These are phyloP conservation scores for Poeciliopsis turrubarensis DNA, from an alignment of 2,113 vertebrate species.

Conservation along the genomic window DNA sequence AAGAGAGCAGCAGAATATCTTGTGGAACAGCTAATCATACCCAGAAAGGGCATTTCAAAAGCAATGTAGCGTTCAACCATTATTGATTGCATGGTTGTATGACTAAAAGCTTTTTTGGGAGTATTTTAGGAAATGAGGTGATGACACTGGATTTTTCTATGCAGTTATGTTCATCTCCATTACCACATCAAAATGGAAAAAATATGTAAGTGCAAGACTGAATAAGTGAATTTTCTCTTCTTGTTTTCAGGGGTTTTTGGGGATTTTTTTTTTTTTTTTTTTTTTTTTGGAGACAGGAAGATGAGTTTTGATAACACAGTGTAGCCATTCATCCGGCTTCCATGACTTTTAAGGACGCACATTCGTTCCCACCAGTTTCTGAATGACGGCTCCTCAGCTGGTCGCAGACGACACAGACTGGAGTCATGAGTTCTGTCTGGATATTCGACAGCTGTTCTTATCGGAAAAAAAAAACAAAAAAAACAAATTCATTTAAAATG, in stretches of 20 bases:
- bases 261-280: no score
- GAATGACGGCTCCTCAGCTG: no score
- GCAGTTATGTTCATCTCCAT: not conserved
- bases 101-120: not conserved
- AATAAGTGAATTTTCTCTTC: not conserved
- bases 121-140: not conserved
- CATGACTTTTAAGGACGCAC: no score
- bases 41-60: not conserved
- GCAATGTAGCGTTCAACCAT: not conserved
- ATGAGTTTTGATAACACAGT: not conserved
- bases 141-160: not conserved
- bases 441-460: no score
- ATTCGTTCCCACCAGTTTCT: no score
- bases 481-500: no score
- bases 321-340: no score
- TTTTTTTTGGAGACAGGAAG: not conserved
- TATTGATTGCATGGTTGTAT: not conserved
- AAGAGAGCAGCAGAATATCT: not conserved
- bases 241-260: no score
- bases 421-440: no score
- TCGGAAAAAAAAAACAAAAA: no score
- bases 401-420: no score
- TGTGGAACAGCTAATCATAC: not conserved
- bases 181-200: not conserved
- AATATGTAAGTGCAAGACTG: not conserved